These are phyloP conservation scores for Bombus pyrosoma DNA, from an alignment of 1,140 invertebrate species.

Conservation along the genomic window DNA sequence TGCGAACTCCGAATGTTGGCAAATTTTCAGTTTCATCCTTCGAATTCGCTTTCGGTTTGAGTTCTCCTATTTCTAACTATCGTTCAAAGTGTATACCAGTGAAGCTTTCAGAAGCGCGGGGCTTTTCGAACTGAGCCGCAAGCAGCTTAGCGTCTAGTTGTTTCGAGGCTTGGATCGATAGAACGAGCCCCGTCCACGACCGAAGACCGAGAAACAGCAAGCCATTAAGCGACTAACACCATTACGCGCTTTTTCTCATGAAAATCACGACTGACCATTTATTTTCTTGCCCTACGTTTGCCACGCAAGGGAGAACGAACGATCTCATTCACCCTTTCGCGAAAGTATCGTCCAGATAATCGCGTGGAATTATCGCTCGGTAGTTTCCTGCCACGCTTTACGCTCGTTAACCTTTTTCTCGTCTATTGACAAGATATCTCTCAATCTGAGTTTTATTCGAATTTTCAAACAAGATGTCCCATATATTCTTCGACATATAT, in stretches of 20 bases:
- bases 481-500: no score
- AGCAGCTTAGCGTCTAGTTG: conserved; percentile 8
- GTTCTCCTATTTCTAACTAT: no score
- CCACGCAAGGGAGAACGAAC: neutral
- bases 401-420: neutral
- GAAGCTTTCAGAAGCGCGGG: neutral
- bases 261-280: conserved; percentile 33
- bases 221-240: conserved; percentile 28
- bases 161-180: conserved; percentile 10
- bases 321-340: neutral
- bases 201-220: conserved; percentile 37
- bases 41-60: no score
- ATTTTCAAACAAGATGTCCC: neutral
- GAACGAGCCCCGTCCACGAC: neutral
- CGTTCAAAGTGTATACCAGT: neutral
- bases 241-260: conserved; percentile 30
- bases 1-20: neutral
- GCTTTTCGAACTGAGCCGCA: conserved; percentile 10
- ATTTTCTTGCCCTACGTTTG: neutral
- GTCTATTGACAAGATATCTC: neutral
- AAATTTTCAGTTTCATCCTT: neutral
- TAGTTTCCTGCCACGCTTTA: neutral
- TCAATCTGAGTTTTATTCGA: neutral
- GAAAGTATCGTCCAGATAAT: conserved; percentile 10
- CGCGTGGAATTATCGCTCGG: conserved; percentile 1